Evolutionary conservation across 2,797 vertebrate genomes (phyloP), one percentile per base, ranked within the genome.

Genomic region (Cyclopterus lumpus): DNA sequence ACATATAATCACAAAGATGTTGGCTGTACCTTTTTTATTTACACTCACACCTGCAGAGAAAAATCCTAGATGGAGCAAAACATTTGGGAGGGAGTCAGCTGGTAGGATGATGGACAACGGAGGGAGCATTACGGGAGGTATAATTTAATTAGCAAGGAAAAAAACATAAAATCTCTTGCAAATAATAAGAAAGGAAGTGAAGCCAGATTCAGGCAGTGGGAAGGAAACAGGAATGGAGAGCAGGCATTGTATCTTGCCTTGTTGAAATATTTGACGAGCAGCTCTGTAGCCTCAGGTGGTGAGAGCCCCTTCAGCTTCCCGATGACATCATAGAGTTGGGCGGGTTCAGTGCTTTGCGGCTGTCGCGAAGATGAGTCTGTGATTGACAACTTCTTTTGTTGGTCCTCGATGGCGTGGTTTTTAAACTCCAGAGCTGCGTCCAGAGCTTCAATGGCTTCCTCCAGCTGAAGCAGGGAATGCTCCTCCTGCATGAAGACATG

Each of bases 251-350:
- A 63, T 58, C 69, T 66, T 10, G 92, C 97, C 96, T 97, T 98
- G 82, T 96, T 96, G 90, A 99, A 98, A 88, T 97, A 99, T 89
- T 86, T 96, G 79, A 96, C 66, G 22, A 99, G 93, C 80, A 98
- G 92, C 79, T 95, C 94, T 73, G 93, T 94, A 40, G 93, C 92
- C 66, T 97, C 96, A 9, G 84, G 58, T 75, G 89, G 79, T 40
- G 93, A 94, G 59, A 98, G 92, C 22, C 93, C 90, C 87, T 91
- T 93, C 62, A 99, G 91, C 79, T 95, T 97, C 83, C 89, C 94
- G 84, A 94, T 88, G 81, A 97, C 54, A n/a, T 94, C 92, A 73
- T 88, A 80, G 49, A 87, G 87, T 57, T 96, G 92, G 11, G 91
- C 92, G 2, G 92, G 91, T 75, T 93, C 96, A 86, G 20, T 80